Conservation (phyloP, 2,113 vertebrate species). For the Scomber scombrus region DNA sequence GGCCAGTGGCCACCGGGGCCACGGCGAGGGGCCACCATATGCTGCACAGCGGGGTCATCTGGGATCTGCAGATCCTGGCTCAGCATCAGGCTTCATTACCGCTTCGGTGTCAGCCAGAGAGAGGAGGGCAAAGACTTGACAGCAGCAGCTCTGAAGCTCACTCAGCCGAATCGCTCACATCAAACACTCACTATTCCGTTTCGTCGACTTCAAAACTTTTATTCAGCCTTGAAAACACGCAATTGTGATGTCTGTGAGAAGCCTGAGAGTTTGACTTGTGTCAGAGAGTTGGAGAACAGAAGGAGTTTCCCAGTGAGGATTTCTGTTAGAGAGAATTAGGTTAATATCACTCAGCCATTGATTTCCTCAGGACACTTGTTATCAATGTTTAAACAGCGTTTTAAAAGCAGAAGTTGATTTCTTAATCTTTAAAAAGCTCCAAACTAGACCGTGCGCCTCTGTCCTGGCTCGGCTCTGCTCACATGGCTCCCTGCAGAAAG, state of each 20-base stretch:
- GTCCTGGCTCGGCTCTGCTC: slow-evolving; percentile 33
- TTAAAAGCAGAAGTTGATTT: slow-evolving; percentile 57
- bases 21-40: slow-evolving; percentile 12
- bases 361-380: slow-evolving; percentile 40
- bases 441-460: slow-evolving; percentile 45
- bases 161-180: slow-evolving; percentile 40
- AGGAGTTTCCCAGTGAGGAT: slow-evolving; percentile 25
- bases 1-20: slow-evolving; percentile 1
- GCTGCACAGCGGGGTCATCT: slow-evolving; percentile 26
- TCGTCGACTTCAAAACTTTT: slow-evolving; percentile 35
- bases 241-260: slow-evolving; percentile 18
- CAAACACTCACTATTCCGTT: slow-evolving; percentile 49
- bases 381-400: slow-evolving; percentile 69
- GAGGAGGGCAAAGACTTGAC: slow-evolving; percentile 21
- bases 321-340: slow-evolving; percentile 63
- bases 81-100: slow-evolving; percentile 29
- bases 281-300: slow-evolving; percentile 33
- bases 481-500: slow-evolving; percentile 49
- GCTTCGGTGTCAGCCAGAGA: neutral
- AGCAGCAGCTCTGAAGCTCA: slow-evolving; percentile 37
- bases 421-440: slow-evolving; percentile 55
- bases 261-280: slow-evolving; percentile 20
- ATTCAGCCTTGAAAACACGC: slow-evolving; percentile 20
- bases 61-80: slow-evolving; percentile 13
- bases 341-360: slow-evolving; percentile 62